These are phyloP conservation scores for Coluber constrictor DNA, from an alignment of 2,797 vertebrate genomes.

Conservation along the genomic window DNA sequence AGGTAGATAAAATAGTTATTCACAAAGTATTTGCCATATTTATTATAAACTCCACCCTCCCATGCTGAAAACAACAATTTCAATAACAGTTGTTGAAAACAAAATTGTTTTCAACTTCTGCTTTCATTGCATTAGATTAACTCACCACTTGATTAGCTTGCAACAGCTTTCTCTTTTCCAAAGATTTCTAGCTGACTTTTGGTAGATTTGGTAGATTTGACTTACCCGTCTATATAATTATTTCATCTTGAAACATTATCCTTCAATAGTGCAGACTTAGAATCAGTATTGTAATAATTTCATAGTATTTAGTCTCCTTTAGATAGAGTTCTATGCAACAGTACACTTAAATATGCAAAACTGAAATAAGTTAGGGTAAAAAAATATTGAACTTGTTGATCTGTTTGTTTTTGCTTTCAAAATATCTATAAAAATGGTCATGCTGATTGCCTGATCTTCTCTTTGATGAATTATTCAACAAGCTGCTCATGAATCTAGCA, in stretches of 20 bases:
- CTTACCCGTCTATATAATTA: neutral
- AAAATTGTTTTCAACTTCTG: neutral
- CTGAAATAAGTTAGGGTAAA: constrained; percentile 31
- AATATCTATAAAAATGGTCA: constrained; percentile 61
- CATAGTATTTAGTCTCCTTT: constrained; percentile 29
- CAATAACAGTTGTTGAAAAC: neutral
- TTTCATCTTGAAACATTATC: constrained; percentile 1
- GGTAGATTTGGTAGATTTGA: neutral
- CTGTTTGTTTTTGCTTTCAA: constrained; percentile 43
- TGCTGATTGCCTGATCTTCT: constrained; percentile 57
- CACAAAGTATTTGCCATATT: neutral
- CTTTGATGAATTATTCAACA: constrained; percentile 65
- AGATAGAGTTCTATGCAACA: constrained; percentile 29
- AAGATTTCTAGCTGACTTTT: neutral
- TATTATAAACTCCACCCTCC: neutral
- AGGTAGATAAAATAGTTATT: neutral
- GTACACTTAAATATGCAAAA: constrained; percentile 41
- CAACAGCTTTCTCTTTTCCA: neutral
- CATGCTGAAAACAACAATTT: neutral
- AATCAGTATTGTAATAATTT: neutral
- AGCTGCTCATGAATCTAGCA: constrained; percentile 69
- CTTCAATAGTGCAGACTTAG: neutral
- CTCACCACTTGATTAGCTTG: neutral
- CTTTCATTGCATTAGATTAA: neutral
- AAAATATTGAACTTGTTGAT: constrained; percentile 42